Base-by-base conservation (phyloP, 2,797 vertebrate species). In the Macropus fuliginosus region DNA sequence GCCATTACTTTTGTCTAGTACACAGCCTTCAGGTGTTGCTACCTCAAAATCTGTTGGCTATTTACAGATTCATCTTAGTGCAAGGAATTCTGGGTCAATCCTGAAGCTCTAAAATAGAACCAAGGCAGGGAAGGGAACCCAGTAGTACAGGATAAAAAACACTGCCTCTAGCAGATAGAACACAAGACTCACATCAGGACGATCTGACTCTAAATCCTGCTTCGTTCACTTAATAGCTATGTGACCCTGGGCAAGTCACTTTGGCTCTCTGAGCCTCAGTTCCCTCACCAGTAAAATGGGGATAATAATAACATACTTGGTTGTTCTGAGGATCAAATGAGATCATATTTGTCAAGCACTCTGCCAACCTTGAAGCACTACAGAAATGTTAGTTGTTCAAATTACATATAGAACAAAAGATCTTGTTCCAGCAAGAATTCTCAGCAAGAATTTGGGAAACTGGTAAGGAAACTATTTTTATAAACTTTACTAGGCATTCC, bases 381-480 rank as follows among this genome's bases (percentile, higher is more conserved):
- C 40, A 92, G 2, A 94, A 59, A 94, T 59, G 55, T 57, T 95
- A 52, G 18, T 54, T 90, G 89, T 54, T 2, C 29, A 16, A 34
- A 92, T 93, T 96, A 54, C 56, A 89, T 59, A 92, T 81, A 56
- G 11, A 94, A 29, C 92, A 62, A 28, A n/a, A n/a, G 55, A 14
- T 40, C 57, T 93, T 74, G 6, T 57, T 57, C 13, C 56, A 28
- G 2, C 56, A 55, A 55, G 55, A 55, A 55, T 18, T 55, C 55
- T 55, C 55, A 55, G 55, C 14, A 28, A 92, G 29, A 96, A 96
- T 95, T 94, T 55, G 18, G 93, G 87, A 81, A 97, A 95, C 55
- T 66, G 31, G 95, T 95, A 59, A 56, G 62, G 16, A 90, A 24
- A 11, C 93, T 87, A 93, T 56, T 90, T 62, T 74, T 74, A 92